Evolutionary conservation across 2,113 vertebrate species (phyloP).

Genomic region (Spheniscus mendiculus): DNA sequence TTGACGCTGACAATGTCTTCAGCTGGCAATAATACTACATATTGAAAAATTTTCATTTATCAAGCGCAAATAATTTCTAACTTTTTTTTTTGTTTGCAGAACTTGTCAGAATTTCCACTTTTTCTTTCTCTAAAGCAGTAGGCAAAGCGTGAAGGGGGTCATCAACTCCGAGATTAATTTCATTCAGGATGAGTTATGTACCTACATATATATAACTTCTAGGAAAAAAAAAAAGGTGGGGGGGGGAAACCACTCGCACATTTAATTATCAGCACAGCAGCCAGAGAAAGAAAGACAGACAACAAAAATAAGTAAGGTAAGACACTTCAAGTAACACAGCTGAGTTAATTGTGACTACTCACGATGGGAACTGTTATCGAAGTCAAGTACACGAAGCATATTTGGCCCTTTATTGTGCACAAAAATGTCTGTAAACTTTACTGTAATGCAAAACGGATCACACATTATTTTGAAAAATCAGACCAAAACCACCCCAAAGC

Average conservation of each 20-base stretch:
- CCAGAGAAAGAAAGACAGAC: background rate
- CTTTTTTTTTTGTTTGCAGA: background rate
- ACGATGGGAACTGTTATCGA: background rate
- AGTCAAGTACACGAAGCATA: background rate
- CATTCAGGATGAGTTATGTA: background rate
- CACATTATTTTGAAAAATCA: background rate
- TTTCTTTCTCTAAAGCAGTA: background rate
- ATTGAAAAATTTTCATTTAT: background rate
- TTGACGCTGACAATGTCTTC: background rate
- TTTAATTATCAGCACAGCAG: background rate
- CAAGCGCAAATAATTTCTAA: background rate
- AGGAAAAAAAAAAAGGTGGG: background rate
- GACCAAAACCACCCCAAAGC: background rate
- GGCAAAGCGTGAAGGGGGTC: background rate
- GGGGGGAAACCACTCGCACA: fast-evolving
- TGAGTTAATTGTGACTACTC: background rate
- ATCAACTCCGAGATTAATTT: background rate
- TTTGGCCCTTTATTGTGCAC: background rate
- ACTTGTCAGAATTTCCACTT: background rate
- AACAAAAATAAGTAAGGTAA: background rate
- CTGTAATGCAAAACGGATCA: background rate
- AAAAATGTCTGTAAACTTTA: background rate
- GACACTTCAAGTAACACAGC: background rate
- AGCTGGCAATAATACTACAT: background rate
- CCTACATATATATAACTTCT: background rate